Evolutionary conservation across 2,113 vertebrate species (phyloP), one percentile per base, ranked within the genome.

Genomic region (Perccottus glenii): DNA sequence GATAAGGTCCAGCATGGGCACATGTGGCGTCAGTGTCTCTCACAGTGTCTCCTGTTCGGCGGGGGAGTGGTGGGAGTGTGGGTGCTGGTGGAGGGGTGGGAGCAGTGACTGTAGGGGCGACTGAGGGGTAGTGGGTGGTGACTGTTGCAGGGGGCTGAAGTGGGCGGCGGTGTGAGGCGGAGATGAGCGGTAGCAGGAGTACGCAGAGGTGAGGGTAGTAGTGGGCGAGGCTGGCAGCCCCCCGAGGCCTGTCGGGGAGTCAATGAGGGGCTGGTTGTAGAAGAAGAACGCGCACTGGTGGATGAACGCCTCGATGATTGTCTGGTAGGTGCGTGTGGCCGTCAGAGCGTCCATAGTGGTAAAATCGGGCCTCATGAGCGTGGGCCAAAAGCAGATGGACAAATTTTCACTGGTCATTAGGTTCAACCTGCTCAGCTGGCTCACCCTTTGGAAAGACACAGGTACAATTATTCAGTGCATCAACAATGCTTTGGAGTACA

Each of bases 381-480:
- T 98, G 49, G 96, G 96, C 96, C 96, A 98, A 90, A 98, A 98
- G 87, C 96, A 98, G 90, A 98, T 98, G 85, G 96, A 98, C 67
- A 98, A 89, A 91, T 98, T 98, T 80, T 98, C 96, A 0, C 96
- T 98, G 46, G 96, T 98, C 96, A 98, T 98, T 86, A 98, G 92
- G 83, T 98, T 98, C 71, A 94, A 52, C 44, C 94, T 92, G 89
- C 89, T 94, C 89, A 96, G 92, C 85, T 96, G 95, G 89, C 95
- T 95, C 75, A 98, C 96, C 84, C 96, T 98, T 71, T 3, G 12
- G 45, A 73, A 51, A 78, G 43, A 86, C 16, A 68, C 7, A 64
- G n/a, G 68, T 27, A 35, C n/a, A 11, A 36, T 42, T 44, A 11
- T 3, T 38, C 45, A 42, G 11, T 16, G 44, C 38, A 64, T 48